Percentiles rank a stretch among this genome's conserved stretches.
phyloP scores from a whole-genome alignment of 2,113 vertebrate species.

The Struthio camelus region DNA sequence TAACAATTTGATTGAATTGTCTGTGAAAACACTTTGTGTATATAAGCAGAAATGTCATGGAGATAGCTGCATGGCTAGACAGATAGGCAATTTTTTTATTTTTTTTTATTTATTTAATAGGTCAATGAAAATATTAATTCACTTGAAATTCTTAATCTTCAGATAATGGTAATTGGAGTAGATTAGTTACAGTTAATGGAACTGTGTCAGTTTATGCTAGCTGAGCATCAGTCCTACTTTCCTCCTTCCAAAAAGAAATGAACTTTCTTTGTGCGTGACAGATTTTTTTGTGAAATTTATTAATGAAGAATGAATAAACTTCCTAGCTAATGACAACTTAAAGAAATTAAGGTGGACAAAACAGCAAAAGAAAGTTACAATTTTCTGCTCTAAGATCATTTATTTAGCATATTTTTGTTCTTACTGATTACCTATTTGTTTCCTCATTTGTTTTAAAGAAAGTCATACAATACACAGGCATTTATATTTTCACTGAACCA shows the following conservation, averaged over 20 bases:
- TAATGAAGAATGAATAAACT: not conserved
- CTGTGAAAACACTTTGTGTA: not conserved
- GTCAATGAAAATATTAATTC: not conserved
- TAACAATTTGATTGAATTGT: not conserved
- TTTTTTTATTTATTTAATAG: not conserved
- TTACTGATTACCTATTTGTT: not conserved
- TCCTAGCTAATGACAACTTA: not conserved
- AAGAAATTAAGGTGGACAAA: not conserved
- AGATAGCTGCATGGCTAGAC: not conserved
- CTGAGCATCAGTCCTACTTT: not conserved
- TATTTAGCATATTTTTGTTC: not conserved
- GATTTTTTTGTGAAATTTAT: not conserved
- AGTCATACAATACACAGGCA: rapidly evolving
- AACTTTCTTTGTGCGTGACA: not conserved
- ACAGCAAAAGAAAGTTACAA: not conserved
- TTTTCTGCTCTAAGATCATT: not conserved
- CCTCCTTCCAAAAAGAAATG: not conserved
- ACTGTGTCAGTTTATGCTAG: not conserved
- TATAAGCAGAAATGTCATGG: not conserved
- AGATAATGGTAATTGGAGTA: not conserved
- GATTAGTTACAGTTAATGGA: not conserved
- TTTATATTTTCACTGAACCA: not conserved
- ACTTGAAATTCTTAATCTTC: not conserved
- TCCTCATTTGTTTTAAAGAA: not conserved
- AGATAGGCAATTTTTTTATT: not conserved